A percentile compares a stretch with the other conserved stretches of the same genome.
These are phyloP conservation scores for Lasioglossum zephyrum DNA, from an alignment of 2,888 invertebrate genomes.

Conservation along the genomic window DNA sequence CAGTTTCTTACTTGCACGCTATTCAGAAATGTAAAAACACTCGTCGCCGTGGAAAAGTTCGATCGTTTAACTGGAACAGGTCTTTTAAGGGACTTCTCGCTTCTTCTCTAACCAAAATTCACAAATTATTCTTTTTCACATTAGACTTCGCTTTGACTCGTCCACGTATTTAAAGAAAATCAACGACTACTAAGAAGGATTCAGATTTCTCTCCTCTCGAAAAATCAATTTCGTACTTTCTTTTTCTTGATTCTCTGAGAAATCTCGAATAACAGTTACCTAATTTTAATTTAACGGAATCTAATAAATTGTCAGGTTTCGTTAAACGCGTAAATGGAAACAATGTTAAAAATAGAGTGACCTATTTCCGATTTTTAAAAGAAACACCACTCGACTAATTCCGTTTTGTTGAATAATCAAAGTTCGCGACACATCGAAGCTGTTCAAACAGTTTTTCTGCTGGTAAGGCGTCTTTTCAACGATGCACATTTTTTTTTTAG, in stretches of 20 bases:
- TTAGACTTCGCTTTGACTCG: background rate
- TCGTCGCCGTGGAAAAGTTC: slow-evolving; percentile 25
- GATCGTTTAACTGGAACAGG: slow-evolving; percentile 27
- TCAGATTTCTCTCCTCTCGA: background rate
- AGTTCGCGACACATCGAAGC: background rate
- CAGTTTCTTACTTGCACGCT: slow-evolving; percentile 65
- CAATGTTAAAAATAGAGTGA: background rate
- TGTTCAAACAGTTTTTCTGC: background rate
- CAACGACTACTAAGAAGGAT: background rate
- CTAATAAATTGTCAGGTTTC: too few relatives aligned
- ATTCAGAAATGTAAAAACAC: slow-evolving; percentile 63
- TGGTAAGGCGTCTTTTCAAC: background rate
- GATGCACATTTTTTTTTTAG: background rate
- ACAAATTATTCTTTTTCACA: background rate
- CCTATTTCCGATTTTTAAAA: background rate
- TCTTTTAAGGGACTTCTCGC: background rate
- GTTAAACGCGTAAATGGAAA: too few relatives aligned
- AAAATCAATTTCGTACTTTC: background rate
- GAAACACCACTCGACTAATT: background rate
- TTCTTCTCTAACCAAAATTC: background rate
- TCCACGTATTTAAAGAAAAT: background rate
- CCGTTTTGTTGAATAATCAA: background rate
- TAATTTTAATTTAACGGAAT: too few relatives aligned
- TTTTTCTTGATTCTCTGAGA: background rate
- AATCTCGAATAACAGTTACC: too few relatives aligned